A percentile compares a stretch with the other conserved stretches of the same genome.
phyloP scores from a whole-genome alignment of 2,113 vertebrate species.

The Oostethus manadensis region DNA sequence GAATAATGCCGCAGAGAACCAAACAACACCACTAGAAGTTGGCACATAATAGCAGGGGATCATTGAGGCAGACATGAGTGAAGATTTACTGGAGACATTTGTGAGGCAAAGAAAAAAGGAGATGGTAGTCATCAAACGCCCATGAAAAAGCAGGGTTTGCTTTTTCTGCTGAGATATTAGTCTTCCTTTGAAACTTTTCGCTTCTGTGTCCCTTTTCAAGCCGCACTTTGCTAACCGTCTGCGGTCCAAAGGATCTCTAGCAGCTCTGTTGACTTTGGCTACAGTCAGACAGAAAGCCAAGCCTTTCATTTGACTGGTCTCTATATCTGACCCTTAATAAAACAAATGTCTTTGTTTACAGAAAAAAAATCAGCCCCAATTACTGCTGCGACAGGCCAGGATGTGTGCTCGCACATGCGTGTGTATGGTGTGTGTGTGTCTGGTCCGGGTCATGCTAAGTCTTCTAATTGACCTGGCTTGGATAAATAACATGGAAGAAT shows the following conservation, averaged over 20 bases:
- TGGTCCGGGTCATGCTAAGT: slow-evolving; percentile 46
- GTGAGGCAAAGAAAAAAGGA: slow-evolving; percentile 1
- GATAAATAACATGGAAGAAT: slow-evolving; percentile 53
- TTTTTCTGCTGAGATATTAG: slow-evolving; percentile 36
- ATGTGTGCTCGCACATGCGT: slow-evolving; percentile 27
- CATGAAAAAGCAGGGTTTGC: slow-evolving; percentile 5
- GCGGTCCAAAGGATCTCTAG: slow-evolving; percentile 64
- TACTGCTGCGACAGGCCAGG: slow-evolving; percentile 34
- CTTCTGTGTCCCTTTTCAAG: slow-evolving; percentile 23
- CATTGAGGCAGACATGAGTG: too few species aligned
- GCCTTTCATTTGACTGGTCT: slow-evolving; percentile 76
- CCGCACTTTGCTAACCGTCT: slow-evolving; percentile 43
- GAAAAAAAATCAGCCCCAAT: slow-evolving; percentile 64
- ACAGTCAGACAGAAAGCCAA: slow-evolving; percentile 58
- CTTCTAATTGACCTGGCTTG: slow-evolving; percentile 58
- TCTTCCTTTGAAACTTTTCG: slow-evolving; percentile 8
- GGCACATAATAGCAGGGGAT: too few species aligned
- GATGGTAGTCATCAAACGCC: slow-evolving; percentile 47
- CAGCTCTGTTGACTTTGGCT: slow-evolving; percentile 74
- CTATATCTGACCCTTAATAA: slow-evolving; percentile 71
- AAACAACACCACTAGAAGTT: too few species aligned
- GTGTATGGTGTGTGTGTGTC: slow-evolving; percentile 37
- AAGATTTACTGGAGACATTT: too few species aligned
- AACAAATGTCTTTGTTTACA: slow-evolving; percentile 77
- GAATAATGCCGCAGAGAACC: too few species aligned